Percentiles rank a stretch among this genome's conserved stretches.
These are phyloP conservation scores for Bungarus multicinctus DNA, from an alignment of 2,113 vertebrate species.

Conservation along the genomic window DNA sequence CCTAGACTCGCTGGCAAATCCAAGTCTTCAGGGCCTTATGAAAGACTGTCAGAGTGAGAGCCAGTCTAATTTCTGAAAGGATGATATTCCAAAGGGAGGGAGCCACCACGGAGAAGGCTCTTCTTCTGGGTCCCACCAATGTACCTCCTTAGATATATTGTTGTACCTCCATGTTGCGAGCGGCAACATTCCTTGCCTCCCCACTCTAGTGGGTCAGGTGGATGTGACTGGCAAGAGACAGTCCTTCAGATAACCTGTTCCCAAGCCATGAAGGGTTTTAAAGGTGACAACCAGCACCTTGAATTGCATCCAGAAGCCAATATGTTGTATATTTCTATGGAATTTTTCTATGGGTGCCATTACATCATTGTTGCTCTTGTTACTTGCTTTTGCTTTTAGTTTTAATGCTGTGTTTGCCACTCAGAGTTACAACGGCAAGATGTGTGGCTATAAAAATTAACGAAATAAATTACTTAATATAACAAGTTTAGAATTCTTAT, in stretches of 20 bases:
- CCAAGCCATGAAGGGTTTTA: neutral
- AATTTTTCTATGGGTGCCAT: neutral
- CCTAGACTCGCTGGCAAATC: neutral
- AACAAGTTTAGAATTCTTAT: neutral
- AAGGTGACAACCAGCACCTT: neutral
- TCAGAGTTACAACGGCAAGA: neutral
- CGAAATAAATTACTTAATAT: neutral
- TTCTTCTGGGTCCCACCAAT: neutral
- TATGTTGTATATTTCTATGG: neutral
- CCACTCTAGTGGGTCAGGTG: neutral
- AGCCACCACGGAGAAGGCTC: neutral
- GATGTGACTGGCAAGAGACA: neutral
- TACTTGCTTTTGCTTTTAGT: neutral
- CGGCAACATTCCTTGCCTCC: neutral
- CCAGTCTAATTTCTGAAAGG: neutral
- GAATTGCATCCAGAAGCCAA: neutral
- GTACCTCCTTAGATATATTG: neutral
- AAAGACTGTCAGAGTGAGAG: neutral
- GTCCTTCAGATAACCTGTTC: neutral
- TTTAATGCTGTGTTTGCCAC: neutral
- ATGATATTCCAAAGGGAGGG: neutral
- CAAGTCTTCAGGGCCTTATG: neutral
- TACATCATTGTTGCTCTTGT: neutral
- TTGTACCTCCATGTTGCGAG: neutral
- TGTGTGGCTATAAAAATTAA: neutral